Conservation (phyloP, 2,797 vertebrate genomes). For the Apogon talboti region DNA sequence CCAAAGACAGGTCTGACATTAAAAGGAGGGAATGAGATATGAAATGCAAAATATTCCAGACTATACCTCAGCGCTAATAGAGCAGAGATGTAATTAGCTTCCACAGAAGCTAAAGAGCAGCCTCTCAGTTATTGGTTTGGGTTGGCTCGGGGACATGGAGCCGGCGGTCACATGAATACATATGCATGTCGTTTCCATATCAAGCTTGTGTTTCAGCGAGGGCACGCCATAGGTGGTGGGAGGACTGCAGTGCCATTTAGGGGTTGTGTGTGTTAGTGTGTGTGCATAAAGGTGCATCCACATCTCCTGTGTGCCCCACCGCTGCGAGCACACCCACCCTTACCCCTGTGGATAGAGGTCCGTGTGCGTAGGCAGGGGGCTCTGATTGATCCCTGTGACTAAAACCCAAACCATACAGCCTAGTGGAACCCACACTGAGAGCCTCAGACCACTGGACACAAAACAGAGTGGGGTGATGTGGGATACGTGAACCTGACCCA, state of each 20-base stretch:
- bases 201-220: constrained; percentile 67
- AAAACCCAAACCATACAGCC: constrained; percentile 48
- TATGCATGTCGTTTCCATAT: constrained; percentile 81
- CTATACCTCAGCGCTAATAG: constrained; percentile 73
- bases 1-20: constrained; percentile 75
- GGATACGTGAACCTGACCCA: constrained; percentile 43
- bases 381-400: constrained; percentile 68
- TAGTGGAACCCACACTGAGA: constrained; percentile 45
- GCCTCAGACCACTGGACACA: constrained; percentile 41
- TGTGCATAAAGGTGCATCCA: constrained; percentile 39
- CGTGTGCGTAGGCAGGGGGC: constrained; percentile 57
- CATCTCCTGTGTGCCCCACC: constrained; percentile 15
- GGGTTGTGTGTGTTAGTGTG: constrained; percentile 41
- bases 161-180: constrained; percentile 75
- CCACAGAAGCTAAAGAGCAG: constrained; percentile 67
- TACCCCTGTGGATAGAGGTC: constrained; percentile 60
- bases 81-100: constrained; percentile 79
- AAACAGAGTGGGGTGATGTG: constrained; percentile 33
- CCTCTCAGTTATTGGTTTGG: constrained; percentile 75
- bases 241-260: constrained; percentile 64
- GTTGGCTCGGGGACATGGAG: constrained; percentile 64
- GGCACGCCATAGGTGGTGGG: constrained; percentile 74
- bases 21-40: constrained; percentile 74
- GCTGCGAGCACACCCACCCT: constrained; percentile 6
- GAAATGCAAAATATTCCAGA: constrained; percentile 73